Evolutionary conservation across 1,140 invertebrate genomes (phyloP).

Genomic region (Ostrea edulis): DNA sequence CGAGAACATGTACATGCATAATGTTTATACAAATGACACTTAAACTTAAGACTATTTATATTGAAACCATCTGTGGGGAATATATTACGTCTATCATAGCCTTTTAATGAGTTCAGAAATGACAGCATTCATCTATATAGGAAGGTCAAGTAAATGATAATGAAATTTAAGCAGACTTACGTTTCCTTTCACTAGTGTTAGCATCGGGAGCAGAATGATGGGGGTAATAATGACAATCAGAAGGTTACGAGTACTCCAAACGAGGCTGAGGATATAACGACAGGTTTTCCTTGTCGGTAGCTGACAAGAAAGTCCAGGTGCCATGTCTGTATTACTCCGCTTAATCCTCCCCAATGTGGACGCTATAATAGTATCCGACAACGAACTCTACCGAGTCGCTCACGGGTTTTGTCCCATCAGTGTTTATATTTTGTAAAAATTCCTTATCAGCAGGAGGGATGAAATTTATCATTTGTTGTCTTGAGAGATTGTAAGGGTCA

Average conservation of each 20-base stretch:
- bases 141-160: background rate
- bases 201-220: background rate
- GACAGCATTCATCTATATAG: background rate
- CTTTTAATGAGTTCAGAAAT: background rate
- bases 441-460: background rate
- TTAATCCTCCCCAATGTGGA: background rate
- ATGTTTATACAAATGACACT: too few species aligned
- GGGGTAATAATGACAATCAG: background rate
- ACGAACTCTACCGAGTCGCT: background rate
- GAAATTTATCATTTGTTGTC: slow-evolving; percentile 2
- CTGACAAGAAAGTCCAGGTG: background rate
- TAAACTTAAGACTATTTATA: too few species aligned
- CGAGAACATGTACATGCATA: too few species aligned
- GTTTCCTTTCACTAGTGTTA: background rate
- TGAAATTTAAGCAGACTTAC: background rate
- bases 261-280: background rate
- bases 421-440: background rate
- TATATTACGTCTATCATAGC: too few species aligned
- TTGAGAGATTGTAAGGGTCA: background rate
- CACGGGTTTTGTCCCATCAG: background rate
- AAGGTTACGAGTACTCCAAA: background rate
- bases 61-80: too few species aligned
- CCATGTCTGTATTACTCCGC: background rate
- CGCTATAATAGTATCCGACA: background rate
- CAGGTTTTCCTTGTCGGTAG: background rate